Evolutionary conservation across 2,113 vertebrate species (phyloP), one percentile per base, ranked within the genome.

Genomic region (Corythaixoides concolor): DNA sequence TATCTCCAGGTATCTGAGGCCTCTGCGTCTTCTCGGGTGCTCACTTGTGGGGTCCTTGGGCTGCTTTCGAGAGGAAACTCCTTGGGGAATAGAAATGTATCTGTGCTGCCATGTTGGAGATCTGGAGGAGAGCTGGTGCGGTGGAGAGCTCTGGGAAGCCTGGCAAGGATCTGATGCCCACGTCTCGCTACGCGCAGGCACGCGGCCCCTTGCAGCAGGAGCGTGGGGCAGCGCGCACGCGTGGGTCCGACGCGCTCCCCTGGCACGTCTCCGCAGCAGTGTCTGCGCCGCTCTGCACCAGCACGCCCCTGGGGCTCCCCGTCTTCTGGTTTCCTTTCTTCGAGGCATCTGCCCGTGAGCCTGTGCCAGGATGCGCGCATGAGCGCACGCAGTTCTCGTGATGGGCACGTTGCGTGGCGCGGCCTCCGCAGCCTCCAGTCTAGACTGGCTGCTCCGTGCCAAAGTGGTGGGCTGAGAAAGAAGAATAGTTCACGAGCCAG

Each of bases 171-270:
- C 37, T 49, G 55, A 5, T 32, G 23, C 30, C 21, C 10, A 4
- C 18, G 15, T 59, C 85, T 49, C 10, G 26, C 32, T 17, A 5
- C 22, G 6, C 21, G 28, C 3, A 11, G 23, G 14, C 24, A 9
- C 3, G 19, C 4, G 5, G 12, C 45, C 26, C 12, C 21, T 50
- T 62, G 19, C 60, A 41, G 81, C 8, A 8, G 5, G 28, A 59
- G 43, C 3, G 1, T 17, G 1, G 0, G 45, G 45, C 63, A 66
- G 19, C 5, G 0, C 23, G 41, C n/a, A 6, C 4, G 0, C 24
- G 3, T 0, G 2, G n/a, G 39, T 37, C 14, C 32, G 7, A 3
- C 11, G 0, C 6, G 26, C 28, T 52, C 50, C 67, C 33, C 37
- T 0, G 1, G 33, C 15, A 1, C 32, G 10, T 41, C 33, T 60